Percentiles rank a stretch among this genome's conserved stretches.
phyloP scores from a whole-genome alignment of 2,888 invertebrate species.

The Andrena dorsata region DNA sequence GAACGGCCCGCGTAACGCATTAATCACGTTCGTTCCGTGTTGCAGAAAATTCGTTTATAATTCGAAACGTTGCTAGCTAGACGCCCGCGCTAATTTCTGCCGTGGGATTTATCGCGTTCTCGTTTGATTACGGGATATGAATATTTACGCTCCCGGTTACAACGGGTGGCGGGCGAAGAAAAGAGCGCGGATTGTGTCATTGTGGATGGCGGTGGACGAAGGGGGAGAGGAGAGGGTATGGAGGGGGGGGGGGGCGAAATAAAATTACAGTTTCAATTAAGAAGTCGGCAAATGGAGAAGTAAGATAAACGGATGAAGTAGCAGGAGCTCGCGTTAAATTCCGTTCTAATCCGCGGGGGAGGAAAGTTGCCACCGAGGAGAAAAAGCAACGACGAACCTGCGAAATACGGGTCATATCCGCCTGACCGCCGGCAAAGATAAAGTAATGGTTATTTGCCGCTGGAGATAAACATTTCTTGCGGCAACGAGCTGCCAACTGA shows the following conservation, averaged over 20 bases:
- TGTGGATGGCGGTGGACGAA: slow-evolving; percentile 6
- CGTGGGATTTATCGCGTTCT: slow-evolving; percentile 30
- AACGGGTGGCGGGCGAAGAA: neutral
- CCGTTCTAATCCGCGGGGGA: slow-evolving; percentile 15
- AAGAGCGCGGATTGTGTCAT: neutral
- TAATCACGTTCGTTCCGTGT: neutral
- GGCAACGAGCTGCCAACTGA: neutral
- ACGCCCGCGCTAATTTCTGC: slow-evolving; percentile 28
- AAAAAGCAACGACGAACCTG: slow-evolving; percentile 37
- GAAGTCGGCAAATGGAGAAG: slow-evolving; percentile 38
- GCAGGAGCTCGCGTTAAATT: slow-evolving; percentile 27
- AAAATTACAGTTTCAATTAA: slow-evolving; percentile 47
- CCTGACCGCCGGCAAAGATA: neutral
- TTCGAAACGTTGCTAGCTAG: slow-evolving; percentile 8
- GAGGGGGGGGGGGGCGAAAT: neutral
- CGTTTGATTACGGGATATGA: slow-evolving; percentile 39
- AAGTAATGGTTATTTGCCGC: slow-evolving; percentile 36
- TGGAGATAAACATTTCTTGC: slow-evolving; percentile 22
- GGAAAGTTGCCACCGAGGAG: neutral
- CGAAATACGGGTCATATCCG: slow-evolving; percentile 25
- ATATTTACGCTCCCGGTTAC: slow-evolving; percentile 32
- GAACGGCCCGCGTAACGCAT: slow-evolving; percentile 3
- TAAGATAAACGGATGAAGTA: slow-evolving; percentile 39
- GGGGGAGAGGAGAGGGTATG: neutral
- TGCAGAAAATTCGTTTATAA: slow-evolving; percentile 16